These are phyloP conservation scores for Philantomba maxwellii DNA, from an alignment of 2,113 vertebrate species.

Conservation along the genomic window DNA sequence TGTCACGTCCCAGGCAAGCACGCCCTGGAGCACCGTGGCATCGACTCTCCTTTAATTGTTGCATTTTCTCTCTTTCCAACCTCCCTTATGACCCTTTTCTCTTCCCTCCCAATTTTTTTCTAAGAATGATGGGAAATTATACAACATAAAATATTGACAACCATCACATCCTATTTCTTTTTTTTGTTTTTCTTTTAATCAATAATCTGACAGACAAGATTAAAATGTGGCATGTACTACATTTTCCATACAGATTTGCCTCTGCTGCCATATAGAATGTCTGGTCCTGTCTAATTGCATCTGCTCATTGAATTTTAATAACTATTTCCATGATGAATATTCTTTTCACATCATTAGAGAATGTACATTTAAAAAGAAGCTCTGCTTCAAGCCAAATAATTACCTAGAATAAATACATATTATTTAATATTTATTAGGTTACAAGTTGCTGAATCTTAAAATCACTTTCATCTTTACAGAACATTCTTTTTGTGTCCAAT, in stretches of 20 bases:
- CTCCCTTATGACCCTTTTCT: too few relatives aligned
- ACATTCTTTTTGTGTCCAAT: neutral
- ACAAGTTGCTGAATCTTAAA: neutral
- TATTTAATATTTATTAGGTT: neutral
- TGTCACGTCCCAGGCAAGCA: neutral
- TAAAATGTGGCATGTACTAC: conserved; percentile 17
- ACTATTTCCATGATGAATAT: conserved; percentile 41
- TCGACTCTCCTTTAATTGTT: fast-evolving
- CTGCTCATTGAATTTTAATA: conserved; percentile 65
- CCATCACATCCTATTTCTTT: neutral
- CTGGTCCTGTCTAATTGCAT: conserved; percentile 51
- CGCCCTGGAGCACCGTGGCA: fast-evolving
- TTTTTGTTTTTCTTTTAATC: conserved; percentile 46
- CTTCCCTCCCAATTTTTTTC: neutral
- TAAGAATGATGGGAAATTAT: neutral
- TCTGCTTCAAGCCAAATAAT: neutral
- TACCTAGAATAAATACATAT: neutral
- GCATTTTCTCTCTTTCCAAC: too few relatives aligned
- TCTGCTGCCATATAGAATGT: conserved; percentile 39
- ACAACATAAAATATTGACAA: neutral
- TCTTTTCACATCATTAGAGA: conserved; percentile 34
- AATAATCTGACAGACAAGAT: conserved; percentile 31
- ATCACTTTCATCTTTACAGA: neutral
- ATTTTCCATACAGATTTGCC: conserved; percentile 39
- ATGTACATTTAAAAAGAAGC: conserved; percentile 41